Evolutionary conservation across 2,888 invertebrate species (phyloP), one percentile per base, ranked within the genome.

Genomic region (Horisme vitalbata): DNA sequence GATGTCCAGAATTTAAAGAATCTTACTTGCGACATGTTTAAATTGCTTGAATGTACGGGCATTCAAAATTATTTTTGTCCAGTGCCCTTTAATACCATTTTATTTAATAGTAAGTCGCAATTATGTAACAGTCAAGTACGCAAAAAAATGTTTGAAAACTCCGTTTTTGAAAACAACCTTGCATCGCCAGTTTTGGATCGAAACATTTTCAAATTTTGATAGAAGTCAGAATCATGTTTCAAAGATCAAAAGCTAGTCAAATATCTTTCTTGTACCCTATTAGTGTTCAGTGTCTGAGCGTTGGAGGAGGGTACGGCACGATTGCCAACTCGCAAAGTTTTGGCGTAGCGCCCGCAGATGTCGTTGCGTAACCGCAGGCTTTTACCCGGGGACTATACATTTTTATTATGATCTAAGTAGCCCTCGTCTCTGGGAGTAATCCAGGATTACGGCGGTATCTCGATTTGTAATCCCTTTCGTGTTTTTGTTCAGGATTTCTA

Each of bases 321-420:
- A 38, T 33, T 47, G 44, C 44, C 35, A 46, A 38, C 21, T 51
- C 15, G 26, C 32, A 18, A 46, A 41, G 51, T 49, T 46, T 41
- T 52, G 45, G 50, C 54, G 21, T 9, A 14, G 14, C 43, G 51
- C 52, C 55, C 46, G 31, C 35, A 44, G 37, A 52, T 30, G 32
- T 12, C 39, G 39, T 49, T 47, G 33, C 39, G 41, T 45, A 55
- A 55, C 48, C 41, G 20, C 28, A 36, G 34, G 38, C 41, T 38
- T 32, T 32, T 32, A 32, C 26, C 34, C 15, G 31, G 37, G 27
- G 48, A 45, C 53, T 52, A 55, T 61, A 50, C 53, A 54, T 53
- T 59, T 56, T 59, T 59, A 57, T 56, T 56, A 56, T 56, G 48
- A 56, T 59, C 52, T 55, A 59, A 57, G 59, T 51, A 55, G 39